Evolutionary conservation across 2,888 invertebrate species (phyloP), one percentile per base, ranked within the genome.

Genomic region (Drosophila atripex): DNA sequence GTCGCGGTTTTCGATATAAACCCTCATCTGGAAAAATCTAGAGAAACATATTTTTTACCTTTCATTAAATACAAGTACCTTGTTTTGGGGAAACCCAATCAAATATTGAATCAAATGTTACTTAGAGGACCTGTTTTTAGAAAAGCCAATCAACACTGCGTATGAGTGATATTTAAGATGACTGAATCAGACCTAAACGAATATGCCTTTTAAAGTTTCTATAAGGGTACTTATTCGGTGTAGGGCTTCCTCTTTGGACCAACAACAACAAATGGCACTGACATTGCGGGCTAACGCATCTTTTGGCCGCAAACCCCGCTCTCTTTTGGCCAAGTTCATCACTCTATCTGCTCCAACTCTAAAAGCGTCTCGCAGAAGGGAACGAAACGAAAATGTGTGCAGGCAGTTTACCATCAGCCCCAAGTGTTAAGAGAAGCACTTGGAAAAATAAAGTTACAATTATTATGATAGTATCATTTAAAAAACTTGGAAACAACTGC

Each of bases 201-300:
- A 61, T 35, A 30, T 25, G 46, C 50, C 49, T 30, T n/a, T 23
- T 12, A 6, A 23, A 41, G 28, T 38, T 3, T 47, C 16, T 32
- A 21, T 18, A 8, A 68, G 70, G 52, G 71, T 45, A 32, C n/a
- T 11, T 16, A n/a, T 46, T 54, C 39, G 23, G 38, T 43, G 28
- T 71, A 70, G 71, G 70, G 70, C 70, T 70, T 70, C 61, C 61
- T 63, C 71, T 39, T 54, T 54, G 45, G 61, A 59, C 52, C 70
- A 38, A 30, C 66, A 66, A 65, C 54, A 76, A 50, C 68, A 77
- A 80, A 80, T 84, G 80, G 68, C 87, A 84, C 60, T 82, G 80
- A 82, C 87, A 82, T 80, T 82, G 80, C 45, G 51, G 76, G 51
- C 30, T 39, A 68, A 51, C 61, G 63, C 70, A 70, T 70, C 61